Base-by-base conservation (phyloP, 2,888 invertebrate genomes). In the Dyspetes luteomarginatus region DNA sequence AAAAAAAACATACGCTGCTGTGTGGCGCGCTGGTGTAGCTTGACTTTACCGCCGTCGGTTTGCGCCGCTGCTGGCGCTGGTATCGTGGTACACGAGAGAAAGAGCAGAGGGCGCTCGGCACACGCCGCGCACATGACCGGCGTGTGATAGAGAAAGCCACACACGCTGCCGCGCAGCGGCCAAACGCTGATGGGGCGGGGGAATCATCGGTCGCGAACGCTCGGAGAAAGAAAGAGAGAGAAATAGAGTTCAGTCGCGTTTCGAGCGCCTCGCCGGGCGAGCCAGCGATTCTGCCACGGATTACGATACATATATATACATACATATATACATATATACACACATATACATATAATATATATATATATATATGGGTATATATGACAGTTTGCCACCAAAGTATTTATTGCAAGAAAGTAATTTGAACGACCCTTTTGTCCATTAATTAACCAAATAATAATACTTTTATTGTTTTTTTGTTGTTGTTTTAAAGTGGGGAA, bases 201-300 rank as follows among this genome's bases (percentile, higher is more conserved):
- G 48, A 48, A 45, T 12, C 45, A 36, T 15, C 15, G 36, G 15
- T 15, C 17, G 4, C 48, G 17, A n/a, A 58, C 15, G 36, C 50
- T 24, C 2, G 24, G 72, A 30, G 58, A 52, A 15, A 45, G 64
- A 19, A 22, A 41, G 43, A 62, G 26, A 9, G 15, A 28, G 52
- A 68, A 9, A 48, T 19, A 50, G 68, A 64, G 73, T 30, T 71
- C 80, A 82, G 82, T 82, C 82, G 82, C 82, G 82, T 73, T 80
- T 68, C 69, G 69, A 79, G 55, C 80, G 82, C 77, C 73, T 80
- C 64, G 71, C 73, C 77, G 77, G 72, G 80, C 82, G 80, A 77
- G 74, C 76, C 78, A 76, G 52, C 45, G 58, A 22, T 45, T 56
- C 19, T 19, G 43, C 15, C 75, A 50, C 72, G 50, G 36, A 72